Evolutionary conservation across 1,140 invertebrate species (phyloP), one percentile per base, ranked within the genome.

Genomic region (Lamellibrachia luymesi): DNA sequence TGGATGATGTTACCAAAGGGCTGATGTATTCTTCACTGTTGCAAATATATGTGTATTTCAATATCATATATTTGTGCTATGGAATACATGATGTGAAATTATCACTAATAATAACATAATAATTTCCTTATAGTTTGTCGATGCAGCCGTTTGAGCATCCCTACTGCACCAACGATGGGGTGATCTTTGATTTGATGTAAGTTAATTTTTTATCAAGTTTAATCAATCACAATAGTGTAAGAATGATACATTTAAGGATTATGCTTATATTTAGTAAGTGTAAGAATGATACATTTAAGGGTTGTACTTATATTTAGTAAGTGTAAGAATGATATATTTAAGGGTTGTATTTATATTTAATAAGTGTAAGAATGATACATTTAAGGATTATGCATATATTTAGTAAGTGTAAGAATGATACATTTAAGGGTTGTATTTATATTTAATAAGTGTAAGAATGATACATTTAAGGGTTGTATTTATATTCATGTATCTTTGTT

Each of bases 121-220:
- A 51, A 91, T 93, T 93, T 93, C 91, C 94, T 95, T 97, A 93
- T 94, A 96, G 98, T 94, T 96, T 99, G 52, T 98, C 98, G 80
- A 97, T 99, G 91, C 97, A 98, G 95, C 99, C 98, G 1, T 99
- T 98, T 96, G 98, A 98, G 94, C 97, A 98, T 95, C 99, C 99
- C 1, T 98, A 98, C 94, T 98, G 98, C 96, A 96, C 96, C 27
- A 94, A 95, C 91, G 95, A 96, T 92, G 96, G 96, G 13, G 94
- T 96, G 51, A 95, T 97, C 27, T 97, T 96, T 95, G 96, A 97
- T 94, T 92, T 96, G 93, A 94, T 96, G 95, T 97, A 98, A 95
- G 99, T 99, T 22, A 50, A 2, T 38, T 38, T 38, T 38, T 38
- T 38, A 38, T 38, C 38, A 38, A 38, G 38, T 38, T 38, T 38